Base-by-base conservation (phyloP, 2,113 vertebrate species). In the Hippocampus barbouri region DNA sequence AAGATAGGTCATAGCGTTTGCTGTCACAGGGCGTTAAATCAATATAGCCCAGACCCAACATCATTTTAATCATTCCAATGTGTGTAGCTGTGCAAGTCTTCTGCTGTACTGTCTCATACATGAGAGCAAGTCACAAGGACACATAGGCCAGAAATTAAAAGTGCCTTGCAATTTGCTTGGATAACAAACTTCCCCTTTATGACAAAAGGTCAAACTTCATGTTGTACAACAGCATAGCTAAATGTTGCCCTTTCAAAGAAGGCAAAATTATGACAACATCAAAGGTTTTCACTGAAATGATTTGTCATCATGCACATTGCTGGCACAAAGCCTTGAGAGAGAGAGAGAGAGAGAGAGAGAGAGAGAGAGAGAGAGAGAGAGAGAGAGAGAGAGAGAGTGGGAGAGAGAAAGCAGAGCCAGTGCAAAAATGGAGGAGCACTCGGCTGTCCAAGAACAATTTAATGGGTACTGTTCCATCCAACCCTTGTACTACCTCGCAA, bases 1-100 rank as follows among this genome's bases (percentile, higher is more conserved):
- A 70, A 51, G 49, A 56, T 85, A 88, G 79, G 73, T 84, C 77
- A 84, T 49, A 34, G 16, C 5, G 8, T 84, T 77, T 70, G 61
- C 56, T 74, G 69, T 83, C 67, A 79, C 63, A 56, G 61, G 12
- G 49, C 27, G 53, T 75, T 66, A 69, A 49, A 65, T 76, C 78
- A 73, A 74, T 66, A 61, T 30, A 57, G 21, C 49, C 61, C 66
- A 78, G 63, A 75, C 4, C 67, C 67, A 18, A 63, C 69, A 59
- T 27, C 14, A 56, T 21, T 49, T 66, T 66, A 18, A 71, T 69
- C 64, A 23, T 69, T 70, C 25, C 14, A 63, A 11, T 72, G 14
- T 73, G 59, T 53, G 25, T 30, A 65, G 51, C 40, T 18, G 72
- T 45, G 56, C 27, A 51, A 74, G 53, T 65, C 27, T 60, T 60